A percentile compares a stretch with the other conserved stretches of the same genome.
Evolutionary conservation across 2,113 vertebrate species (phyloP).

Genomic region (Camelus bactrianus): DNA sequence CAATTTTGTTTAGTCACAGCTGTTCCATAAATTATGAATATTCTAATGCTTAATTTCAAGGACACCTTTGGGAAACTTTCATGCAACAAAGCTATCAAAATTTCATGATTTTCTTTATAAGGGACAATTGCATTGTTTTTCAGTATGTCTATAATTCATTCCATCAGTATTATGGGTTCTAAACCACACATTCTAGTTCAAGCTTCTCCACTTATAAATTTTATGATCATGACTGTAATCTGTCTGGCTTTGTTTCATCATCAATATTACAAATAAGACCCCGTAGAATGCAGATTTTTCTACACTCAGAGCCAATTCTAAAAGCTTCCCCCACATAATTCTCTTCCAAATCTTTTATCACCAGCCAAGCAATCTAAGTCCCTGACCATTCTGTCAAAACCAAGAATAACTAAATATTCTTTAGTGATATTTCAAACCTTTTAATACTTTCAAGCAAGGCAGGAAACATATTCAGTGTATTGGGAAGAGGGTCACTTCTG

Average conservation of each 20-base stretch:
- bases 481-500: not conserved
- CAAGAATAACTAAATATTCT: not conserved
- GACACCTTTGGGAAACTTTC: not conserved
- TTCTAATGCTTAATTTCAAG: not conserved
- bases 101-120: not conserved
- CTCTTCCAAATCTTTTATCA: not conserved
- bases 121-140: not conserved
- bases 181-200: not conserved
- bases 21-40: not conserved
- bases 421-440: not conserved
- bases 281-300: not conserved
- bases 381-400: not conserved
- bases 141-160: not conserved
- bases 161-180: not conserved
- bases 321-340: not conserved
- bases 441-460: not conserved
- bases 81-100: not conserved
- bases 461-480: not conserved
- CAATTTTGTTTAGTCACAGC: not conserved
- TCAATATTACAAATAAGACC: not conserved
- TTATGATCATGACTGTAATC: not conserved
- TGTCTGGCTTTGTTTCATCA: not conserved
- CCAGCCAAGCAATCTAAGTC: not conserved
- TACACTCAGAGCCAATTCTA: not conserved
- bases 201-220: not conserved